Conservation (phyloP, 2,797 vertebrate genomes). For the Rhabdomys pumilio region DNA sequence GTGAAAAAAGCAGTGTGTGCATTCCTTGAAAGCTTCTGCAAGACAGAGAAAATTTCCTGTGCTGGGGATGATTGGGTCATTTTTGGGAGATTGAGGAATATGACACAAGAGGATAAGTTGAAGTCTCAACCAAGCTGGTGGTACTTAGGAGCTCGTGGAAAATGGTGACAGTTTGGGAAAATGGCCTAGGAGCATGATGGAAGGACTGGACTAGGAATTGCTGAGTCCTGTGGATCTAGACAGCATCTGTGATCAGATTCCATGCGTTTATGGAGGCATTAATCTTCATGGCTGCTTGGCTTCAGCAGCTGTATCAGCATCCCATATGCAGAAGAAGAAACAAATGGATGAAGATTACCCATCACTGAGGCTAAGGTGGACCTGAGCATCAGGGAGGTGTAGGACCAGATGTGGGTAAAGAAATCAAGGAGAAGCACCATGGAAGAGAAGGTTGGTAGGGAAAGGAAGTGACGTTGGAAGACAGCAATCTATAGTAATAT, state of each 20-base stretch:
- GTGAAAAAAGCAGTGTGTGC: not conserved
- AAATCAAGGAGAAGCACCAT: not conserved
- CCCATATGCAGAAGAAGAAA: not conserved
- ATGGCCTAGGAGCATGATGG: slow-evolving; percentile 10
- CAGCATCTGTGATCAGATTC: slow-evolving; percentile 16
- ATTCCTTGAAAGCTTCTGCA: not conserved
- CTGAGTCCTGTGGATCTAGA: not conserved
- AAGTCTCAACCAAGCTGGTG: not conserved
- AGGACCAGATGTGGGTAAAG: not conserved
- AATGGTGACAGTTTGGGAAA: slow-evolving; percentile 6
- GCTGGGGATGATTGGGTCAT: not conserved
- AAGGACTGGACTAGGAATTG: not conserved
- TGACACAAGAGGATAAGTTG: not conserved
- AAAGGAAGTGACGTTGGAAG: not conserved
- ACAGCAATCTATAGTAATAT: not conserved
- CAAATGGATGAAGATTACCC: not conserved
- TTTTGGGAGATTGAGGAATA: not conserved
- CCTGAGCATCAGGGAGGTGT: not conserved
- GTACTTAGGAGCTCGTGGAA: not conserved
- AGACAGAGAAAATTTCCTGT: not conserved
- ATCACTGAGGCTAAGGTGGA: not conserved
- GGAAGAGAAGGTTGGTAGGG: not conserved
- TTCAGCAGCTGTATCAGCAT: slow-evolving; percentile 32
- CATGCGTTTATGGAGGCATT: not conserved
- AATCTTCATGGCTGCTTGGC: slow-evolving; percentile 49